Base-by-base conservation (phyloP, 1,140 invertebrate genomes). In the Mylabris phalerata region DNA sequence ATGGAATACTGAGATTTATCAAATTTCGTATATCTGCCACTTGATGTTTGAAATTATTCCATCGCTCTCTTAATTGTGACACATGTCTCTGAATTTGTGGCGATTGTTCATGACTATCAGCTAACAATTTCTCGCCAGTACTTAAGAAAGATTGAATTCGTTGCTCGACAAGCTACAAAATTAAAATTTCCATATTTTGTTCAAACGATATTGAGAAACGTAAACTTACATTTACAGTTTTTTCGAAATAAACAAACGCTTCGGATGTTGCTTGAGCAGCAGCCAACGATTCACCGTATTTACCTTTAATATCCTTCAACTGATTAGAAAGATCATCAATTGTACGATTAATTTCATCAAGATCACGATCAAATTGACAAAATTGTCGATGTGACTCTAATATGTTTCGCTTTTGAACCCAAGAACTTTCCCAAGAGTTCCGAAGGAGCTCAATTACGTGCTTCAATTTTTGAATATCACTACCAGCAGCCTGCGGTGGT, bases 191-290 rank as follows among this genome's bases (percentile, higher is more conserved):
- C 11, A 42, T 19, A 19, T 19, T 19, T 19, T 19, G 19, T 19
- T 19, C 19, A 19, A 19, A 19, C 19, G 19, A 19, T 19, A 19
- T 19, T 19, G 19, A 19, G 1, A 19, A 19, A 19, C 49, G 61
- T 66, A 65, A 60, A 50, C 55, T 79, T 77, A 90, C 88, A 77
- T 84, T 78, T 63, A 92, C 84, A 47, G 88, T 91, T 75, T 84
- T 84, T 75, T 92, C 87, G 72, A 92, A 92, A 62, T 89, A 83
- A 47, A 79, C 77, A 71, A 90, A 92, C 43, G 86, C 83, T 50
- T 82, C 75, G 7, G 86, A 85, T 50, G 84, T 85, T 45, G 84
- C 80, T 71, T 82, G 83, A 1, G 87, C 86, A 39, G 83, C 78
- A 7, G 80, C 75, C 55, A 89, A 72, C 65, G 85, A 89, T 67